Evolutionary conservation across 2,797 vertebrate genomes (phyloP).

Genomic region (Clarias laeviceps): DNA sequence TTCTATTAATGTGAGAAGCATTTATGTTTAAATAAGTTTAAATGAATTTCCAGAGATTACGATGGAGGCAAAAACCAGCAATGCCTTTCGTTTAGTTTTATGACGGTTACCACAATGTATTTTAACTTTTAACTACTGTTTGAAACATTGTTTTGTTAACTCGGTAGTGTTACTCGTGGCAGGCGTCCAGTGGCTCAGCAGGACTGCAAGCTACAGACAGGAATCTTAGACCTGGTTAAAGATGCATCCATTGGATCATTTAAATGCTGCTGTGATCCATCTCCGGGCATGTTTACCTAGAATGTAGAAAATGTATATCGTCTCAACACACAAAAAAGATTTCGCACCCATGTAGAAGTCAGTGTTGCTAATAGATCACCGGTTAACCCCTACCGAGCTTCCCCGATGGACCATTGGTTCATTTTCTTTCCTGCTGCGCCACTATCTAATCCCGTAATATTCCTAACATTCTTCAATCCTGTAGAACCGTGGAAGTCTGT

Average conservation of each 20-base stretch:
- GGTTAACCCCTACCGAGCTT: not conserved
- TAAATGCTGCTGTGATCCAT: constrained; percentile 57
- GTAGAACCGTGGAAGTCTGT: not conserved
- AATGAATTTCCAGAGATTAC: not conserved
- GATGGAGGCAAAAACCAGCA: constrained; percentile 6
- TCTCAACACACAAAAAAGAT: no score
- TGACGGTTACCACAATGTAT: constrained; percentile 3
- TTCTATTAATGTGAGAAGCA: not conserved
- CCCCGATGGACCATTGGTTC: not conserved
- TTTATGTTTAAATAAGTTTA: not conserved
- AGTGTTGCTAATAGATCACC: not conserved
- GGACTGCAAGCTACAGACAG: not conserved
- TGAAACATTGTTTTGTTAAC: not conserved
- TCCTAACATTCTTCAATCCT: not conserved
- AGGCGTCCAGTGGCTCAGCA: constrained; percentile 18
- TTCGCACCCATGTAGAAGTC: not conserved
- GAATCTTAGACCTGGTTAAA: not conserved
- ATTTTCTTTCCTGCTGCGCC: not conserved
- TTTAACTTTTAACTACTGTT: not conserved
- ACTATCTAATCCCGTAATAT: not conserved
- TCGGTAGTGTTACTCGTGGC: constrained; percentile 63
- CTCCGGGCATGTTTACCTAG: no score
- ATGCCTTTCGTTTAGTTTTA: not conserved
- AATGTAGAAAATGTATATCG: not conserved
- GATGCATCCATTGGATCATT: not conserved